Conservation (phyloP, 2,797 vertebrate genomes). For the Hypotaenidia okinawae region DNA sequence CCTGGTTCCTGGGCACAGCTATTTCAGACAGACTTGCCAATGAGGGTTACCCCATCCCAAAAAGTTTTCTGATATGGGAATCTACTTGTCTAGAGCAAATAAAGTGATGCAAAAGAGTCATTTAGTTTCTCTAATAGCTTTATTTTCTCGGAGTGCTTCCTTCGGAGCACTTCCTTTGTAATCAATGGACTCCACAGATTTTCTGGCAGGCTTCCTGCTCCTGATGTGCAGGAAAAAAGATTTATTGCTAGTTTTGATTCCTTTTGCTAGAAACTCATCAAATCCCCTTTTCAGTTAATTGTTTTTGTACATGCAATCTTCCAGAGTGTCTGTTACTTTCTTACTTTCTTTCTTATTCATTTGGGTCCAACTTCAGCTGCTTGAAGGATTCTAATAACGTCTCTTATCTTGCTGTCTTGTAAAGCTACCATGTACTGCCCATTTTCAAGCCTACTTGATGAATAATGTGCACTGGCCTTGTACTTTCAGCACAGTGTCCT, state of each 20-base stretch:
- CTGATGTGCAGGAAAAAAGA: background rate
- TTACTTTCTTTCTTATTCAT: constrained; percentile 21
- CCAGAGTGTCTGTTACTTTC: constrained; percentile 17
- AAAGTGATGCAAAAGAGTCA: background rate
- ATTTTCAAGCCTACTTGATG: constrained; percentile 17
- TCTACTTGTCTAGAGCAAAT: background rate
- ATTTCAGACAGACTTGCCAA: background rate
- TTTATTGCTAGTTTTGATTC: constrained; percentile 37
- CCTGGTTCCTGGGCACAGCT: background rate
- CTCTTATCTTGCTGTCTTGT: constrained; percentile 5
- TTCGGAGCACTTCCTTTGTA: background rate
- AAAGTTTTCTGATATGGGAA: background rate
- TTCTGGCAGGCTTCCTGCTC: constrained; percentile 34
- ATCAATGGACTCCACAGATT: background rate
- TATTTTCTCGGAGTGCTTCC: background rate
- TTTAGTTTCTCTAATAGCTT: constrained; percentile 7
- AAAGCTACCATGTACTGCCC: background rate
- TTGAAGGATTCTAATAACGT: constrained; percentile 48
- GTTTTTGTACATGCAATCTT: constrained; percentile 38
- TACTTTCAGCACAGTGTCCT: constrained; percentile 24
- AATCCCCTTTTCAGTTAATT: constrained; percentile 27
- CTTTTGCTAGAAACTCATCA: constrained; percentile 39
- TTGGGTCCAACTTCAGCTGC: constrained; percentile 5
- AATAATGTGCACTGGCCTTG: background rate
- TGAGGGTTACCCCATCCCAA: background rate